phyloP scores from a whole-genome alignment of 2,888 invertebrate genomes.

The Meganola albula region DNA sequence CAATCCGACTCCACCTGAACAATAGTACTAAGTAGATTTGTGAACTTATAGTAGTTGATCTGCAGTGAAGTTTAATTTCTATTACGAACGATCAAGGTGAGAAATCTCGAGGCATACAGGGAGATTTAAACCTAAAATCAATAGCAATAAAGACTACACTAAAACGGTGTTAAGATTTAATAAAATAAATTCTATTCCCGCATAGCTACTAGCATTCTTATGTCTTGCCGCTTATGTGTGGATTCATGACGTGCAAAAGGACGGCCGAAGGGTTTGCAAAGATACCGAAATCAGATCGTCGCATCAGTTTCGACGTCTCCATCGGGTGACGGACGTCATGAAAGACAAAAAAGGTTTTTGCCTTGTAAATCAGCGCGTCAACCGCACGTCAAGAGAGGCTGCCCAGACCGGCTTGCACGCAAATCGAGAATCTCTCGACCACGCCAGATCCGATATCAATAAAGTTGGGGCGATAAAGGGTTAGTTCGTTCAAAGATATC shows the following conservation, averaged over 20 bases:
- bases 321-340: constrained; percentile 51
- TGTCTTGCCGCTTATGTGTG: constrained; percentile 29
- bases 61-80: constrained; percentile 22
- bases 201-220: constrained; percentile 24
- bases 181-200: constrained; percentile 22
- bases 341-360: constrained; percentile 54
- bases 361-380: constrained; percentile 68
- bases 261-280: constrained; percentile 50
- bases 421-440: constrained; percentile 44
- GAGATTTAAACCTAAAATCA: constrained; percentile 10
- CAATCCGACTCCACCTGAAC: constrained; percentile 21
- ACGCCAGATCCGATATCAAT: constrained; percentile 35
- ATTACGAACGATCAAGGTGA: constrained; percentile 24
- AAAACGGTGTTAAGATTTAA: constrained; percentile 7
- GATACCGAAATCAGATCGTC: constrained; percentile 68
- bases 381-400: constrained; percentile 27
- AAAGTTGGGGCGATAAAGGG: constrained; percentile 30
- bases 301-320: constrained; percentile 55
- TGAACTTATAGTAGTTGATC: constrained; percentile 23
- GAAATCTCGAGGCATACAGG: constrained; percentile 7
- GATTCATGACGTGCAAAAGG: constrained; percentile 41
- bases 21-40: constrained; percentile 27
- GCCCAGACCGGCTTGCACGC: constrained; percentile 34
- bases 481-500: constrained; percentile 10
- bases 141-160: constrained; percentile 7